Conservation (phyloP, 1,140 invertebrate genomes). For the Drosophila sturtevanti region DNA sequence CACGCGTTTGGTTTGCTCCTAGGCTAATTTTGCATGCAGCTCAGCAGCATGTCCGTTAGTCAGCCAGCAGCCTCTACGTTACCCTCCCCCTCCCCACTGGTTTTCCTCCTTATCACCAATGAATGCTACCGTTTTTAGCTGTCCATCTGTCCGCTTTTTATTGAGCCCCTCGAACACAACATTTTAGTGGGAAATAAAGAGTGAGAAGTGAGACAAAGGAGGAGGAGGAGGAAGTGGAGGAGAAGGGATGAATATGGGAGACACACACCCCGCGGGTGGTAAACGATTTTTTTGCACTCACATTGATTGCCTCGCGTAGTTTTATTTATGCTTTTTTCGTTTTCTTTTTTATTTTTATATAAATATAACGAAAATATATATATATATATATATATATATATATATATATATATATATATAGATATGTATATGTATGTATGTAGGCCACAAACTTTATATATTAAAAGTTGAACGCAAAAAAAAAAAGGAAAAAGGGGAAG, state of each 20-base stretch:
- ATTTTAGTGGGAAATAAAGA: conserved; percentile 20
- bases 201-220: too few species aligned
- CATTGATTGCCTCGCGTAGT: conserved; percentile 77
- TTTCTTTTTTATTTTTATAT: conserved; percentile 20
- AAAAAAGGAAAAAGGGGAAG: conserved; percentile 17
- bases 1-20: conserved; percentile 51
- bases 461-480: conserved; percentile 36
- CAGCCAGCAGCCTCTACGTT: not conserved
- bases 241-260: not conserved
- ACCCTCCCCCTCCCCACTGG: not conserved
- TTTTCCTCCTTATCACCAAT: not conserved
- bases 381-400: not conserved
- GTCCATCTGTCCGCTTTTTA: conserved; percentile 64
- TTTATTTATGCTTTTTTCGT: conserved; percentile 75
- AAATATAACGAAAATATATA: conserved; percentile 33
- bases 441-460: conserved; percentile 74
- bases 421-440: conserved; percentile 71
- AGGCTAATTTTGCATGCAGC: conserved; percentile 78
- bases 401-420: not conserved
- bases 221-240: too few species aligned
- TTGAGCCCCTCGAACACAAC: conserved; percentile 50
- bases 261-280: conserved; percentile 69
- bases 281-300: conserved; percentile 79
- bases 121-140: conserved; percentile 7
- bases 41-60: conserved; percentile 63